A percentile compares a stretch with the other conserved stretches of the same genome.
phyloP scores from a whole-genome alignment of 2,797 vertebrate species.

The Hoplostethus atlanticus region DNA sequence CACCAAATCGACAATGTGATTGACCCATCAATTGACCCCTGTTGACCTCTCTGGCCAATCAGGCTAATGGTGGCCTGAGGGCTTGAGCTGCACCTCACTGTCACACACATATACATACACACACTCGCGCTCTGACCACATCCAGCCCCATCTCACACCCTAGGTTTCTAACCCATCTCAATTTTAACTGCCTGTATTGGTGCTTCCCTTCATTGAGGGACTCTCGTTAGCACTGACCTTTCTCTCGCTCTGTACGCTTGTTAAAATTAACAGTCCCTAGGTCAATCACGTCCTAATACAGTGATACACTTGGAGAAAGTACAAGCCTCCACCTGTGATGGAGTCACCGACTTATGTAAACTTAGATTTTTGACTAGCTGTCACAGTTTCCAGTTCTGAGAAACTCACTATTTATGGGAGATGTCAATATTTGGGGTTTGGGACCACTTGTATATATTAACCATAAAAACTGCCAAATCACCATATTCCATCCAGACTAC shows the following conservation, averaged over 20 bases:
- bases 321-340: not conserved
- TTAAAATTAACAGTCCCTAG: conserved; percentile 65
- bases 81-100: conserved; percentile 57
- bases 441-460: conserved; percentile 49
- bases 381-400: conserved; percentile 13
- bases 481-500: conserved; percentile 51
- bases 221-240: conserved; percentile 78
- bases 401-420: conserved; percentile 3
- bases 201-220: conserved; percentile 46
- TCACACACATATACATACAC: conserved; percentile 20
- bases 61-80: conserved; percentile 82
- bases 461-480: conserved; percentile 65
- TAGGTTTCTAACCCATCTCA: conserved; percentile 75
- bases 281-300: conserved; percentile 42
- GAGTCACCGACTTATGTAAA: not conserved
- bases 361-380: conserved; percentile 8
- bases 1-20: conserved; percentile 83
- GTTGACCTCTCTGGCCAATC: conserved; percentile 85
- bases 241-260: conserved; percentile 53
- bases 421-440: conserved; percentile 5
- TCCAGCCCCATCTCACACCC: conserved; percentile 50
- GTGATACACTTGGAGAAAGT: conserved; percentile 18
- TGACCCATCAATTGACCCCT: conserved; percentile 84
- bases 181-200: conserved; percentile 72
- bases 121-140: conserved; percentile 9